Percentiles rank a stretch among this genome's conserved stretches.
phyloP scores from a whole-genome alignment of 2,888 invertebrate species.

The Clivina fossor region DNA sequence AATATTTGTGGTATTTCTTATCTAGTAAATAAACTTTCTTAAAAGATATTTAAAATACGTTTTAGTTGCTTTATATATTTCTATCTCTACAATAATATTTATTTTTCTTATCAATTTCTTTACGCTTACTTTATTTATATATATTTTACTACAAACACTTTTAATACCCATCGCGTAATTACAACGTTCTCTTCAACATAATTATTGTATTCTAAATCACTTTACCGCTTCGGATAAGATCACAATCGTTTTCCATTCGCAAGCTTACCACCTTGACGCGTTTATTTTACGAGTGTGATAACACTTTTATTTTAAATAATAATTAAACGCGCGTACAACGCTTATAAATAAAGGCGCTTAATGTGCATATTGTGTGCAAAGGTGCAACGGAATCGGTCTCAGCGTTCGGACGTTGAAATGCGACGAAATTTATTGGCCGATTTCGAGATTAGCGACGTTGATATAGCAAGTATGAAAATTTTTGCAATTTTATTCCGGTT shows the following conservation, averaged over 20 bases:
- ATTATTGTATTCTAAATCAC: conserved; percentile 33
- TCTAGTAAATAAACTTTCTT: too few species aligned
- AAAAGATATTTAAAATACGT: too few species aligned
- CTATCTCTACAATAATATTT: too few species aligned
- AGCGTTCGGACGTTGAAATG: conserved; percentile 23
- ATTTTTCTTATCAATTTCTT: too few species aligned
- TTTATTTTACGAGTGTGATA: conserved; percentile 29
- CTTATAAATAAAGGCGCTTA: conserved; percentile 26
- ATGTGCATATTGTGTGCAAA: conserved; percentile 32
- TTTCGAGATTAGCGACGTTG: conserved; percentile 1
- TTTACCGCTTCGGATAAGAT: conserved; percentile 29
- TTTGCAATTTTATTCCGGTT: conserved; percentile 19
- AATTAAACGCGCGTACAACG: conserved; percentile 25
- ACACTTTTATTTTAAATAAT: conserved; percentile 32
- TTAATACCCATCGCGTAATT: conserved; percentile 20
- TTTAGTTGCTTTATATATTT: too few species aligned
- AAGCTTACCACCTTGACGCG: conserved; percentile 33
- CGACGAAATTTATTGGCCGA: conserved; percentile 23
- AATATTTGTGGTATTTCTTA: too few species aligned
- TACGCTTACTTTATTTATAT: too few species aligned
- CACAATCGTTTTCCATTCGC: conserved; percentile 12
- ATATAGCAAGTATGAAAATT: conserved; percentile 23
- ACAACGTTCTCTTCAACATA: conserved; percentile 28
- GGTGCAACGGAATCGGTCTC: too few species aligned
- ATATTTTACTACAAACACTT: too few species aligned